phyloP scores from a whole-genome alignment of 2,113 vertebrate genomes.

The Zapornia atra region DNA sequence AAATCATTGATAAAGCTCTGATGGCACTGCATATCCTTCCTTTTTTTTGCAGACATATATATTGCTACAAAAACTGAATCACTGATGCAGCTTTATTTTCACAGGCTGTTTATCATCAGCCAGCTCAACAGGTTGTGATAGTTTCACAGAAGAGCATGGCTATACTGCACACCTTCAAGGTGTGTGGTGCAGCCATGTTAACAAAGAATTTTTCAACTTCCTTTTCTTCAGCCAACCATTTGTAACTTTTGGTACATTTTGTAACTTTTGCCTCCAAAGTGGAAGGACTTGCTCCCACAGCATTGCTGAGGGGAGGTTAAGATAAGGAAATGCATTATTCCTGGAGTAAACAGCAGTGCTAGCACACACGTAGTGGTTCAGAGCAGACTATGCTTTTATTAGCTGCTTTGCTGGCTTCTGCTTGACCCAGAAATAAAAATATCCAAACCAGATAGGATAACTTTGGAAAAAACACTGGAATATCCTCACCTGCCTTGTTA shows the following conservation, averaged over 20 bases:
- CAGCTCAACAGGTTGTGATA: neutral
- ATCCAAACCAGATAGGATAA: neutral
- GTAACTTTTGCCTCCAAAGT: neutral
- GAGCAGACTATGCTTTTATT: neutral
- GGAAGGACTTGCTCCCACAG: neutral
- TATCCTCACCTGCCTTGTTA: neutral
- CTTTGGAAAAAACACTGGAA: neutral
- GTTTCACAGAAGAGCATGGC: neutral
- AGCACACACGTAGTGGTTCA: neutral
- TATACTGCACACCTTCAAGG: neutral
- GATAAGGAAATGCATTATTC: neutral
- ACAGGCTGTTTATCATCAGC: neutral
- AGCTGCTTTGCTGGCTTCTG: neutral
- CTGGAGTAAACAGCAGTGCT: neutral
- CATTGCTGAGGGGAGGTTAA: neutral
- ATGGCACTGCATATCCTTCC: neutral
- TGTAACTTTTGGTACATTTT: neutral
- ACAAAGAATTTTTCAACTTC: neutral
- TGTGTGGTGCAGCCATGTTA: neutral
- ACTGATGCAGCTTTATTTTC: neutral
- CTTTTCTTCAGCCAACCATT: neutral
- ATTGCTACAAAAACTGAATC: neutral
- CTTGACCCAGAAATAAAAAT: neutral
- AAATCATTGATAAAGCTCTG: neutral
- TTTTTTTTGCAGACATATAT: neutral